Evolutionary conservation across 2,888 invertebrate genomes (phyloP).

Genomic region (Hyposoter dolosus): DNA sequence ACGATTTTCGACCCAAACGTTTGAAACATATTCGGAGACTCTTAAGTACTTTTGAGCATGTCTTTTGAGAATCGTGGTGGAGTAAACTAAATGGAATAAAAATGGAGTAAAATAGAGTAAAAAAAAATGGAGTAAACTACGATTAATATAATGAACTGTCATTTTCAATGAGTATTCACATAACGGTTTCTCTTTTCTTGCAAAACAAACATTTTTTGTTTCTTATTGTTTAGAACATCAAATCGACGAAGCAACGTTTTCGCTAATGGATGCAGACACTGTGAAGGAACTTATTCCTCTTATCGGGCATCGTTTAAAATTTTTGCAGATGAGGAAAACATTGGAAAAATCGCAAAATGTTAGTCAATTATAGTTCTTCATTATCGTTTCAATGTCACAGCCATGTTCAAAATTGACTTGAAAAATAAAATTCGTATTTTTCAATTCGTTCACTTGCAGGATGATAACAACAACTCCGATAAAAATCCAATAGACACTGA

Average conservation of each 20-base stretch:
- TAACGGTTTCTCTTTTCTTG: not conserved
- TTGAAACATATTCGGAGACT: not conserved
- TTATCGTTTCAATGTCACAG: not conserved
- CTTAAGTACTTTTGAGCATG: not conserved
- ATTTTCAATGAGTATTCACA: not conserved
- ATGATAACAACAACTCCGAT: not conserved
- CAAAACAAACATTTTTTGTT: not conserved
- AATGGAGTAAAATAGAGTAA: not conserved
- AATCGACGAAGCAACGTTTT: not conserved
- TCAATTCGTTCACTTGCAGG: not conserved
- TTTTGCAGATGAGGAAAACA: not conserved
- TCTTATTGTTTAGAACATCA: not conserved
- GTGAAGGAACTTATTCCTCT: conserved; percentile 3
- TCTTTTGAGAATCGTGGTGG: not conserved
- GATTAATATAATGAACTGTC: not conserved
- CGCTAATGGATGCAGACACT: not conserved
- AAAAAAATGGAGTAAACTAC: no score
- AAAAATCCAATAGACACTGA: not conserved
- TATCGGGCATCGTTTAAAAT: not conserved
- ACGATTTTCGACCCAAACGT: no score
- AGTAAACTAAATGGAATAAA: no score
- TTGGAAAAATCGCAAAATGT: not conserved
- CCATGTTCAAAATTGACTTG: not conserved
- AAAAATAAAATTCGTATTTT: not conserved
- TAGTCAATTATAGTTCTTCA: not conserved